Conservation (phyloP, 2,888 invertebrate genomes). For the Pristionchus japonicus region DNA sequence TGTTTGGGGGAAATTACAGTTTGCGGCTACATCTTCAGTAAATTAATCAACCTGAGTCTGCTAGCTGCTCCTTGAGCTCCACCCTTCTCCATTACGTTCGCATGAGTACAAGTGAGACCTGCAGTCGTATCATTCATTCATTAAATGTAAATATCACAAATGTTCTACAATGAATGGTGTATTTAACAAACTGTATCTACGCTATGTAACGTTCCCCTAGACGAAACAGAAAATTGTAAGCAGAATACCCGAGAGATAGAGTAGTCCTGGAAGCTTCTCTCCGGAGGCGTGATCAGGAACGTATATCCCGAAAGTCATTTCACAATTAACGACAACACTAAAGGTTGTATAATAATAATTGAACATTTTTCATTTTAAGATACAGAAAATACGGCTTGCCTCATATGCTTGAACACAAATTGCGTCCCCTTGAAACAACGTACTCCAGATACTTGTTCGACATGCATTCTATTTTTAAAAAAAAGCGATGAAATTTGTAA, state of each 20-base stretch:
- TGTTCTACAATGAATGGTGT: too few relatives aligned
- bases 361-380: too few relatives aligned
- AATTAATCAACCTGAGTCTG: background rate
- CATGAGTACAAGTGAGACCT: constrained; percentile 90
- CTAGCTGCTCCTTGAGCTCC: constrained; percentile 91
- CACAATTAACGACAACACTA: constrained; percentile 85
- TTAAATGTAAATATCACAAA: background rate
- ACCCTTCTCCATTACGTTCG: constrained; percentile 94
- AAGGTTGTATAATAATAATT: constrained; percentile 47
- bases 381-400: too few relatives aligned
- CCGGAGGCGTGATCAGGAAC: constrained; percentile 83
- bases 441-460: constrained; percentile 76
- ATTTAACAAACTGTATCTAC: too few relatives aligned
- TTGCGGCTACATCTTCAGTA: too few relatives aligned
- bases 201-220: too few relatives aligned
- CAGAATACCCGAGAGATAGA: constrained; percentile 42
- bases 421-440: constrained; percentile 89
- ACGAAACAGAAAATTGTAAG: too few relatives aligned
- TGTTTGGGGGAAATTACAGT: too few relatives aligned
- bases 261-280: constrained; percentile 36
- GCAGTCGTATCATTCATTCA: constrained; percentile 10
- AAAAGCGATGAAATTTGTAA: background rate
- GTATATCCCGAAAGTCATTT: constrained; percentile 93
- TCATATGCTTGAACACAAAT: constrained; percentile 87
- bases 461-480: background rate